These are phyloP conservation scores for Cottus gobio DNA, from an alignment of 2,113 vertebrate species.

Conservation along the genomic window DNA sequence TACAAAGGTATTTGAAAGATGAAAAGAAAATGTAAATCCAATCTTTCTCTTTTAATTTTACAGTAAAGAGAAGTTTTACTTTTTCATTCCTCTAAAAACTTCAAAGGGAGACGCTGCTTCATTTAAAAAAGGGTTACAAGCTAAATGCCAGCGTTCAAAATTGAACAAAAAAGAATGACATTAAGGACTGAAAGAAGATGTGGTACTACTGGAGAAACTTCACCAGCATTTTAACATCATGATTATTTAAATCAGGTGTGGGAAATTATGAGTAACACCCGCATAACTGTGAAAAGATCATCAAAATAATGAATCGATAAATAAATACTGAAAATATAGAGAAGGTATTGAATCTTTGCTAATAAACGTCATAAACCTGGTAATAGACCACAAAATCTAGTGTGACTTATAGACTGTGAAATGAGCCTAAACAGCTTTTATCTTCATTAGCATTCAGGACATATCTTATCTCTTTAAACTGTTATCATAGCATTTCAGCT, in stretches of 20 bases:
- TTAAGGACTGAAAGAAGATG: neutral
- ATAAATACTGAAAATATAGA: neutral
- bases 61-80: neutral
- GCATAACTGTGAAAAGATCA: conserved; percentile 56
- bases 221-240: conserved; percentile 5
- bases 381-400: conserved; percentile 71
- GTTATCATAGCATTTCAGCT: conserved; percentile 81
- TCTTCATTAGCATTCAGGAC: conserved; percentile 75
- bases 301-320: conserved; percentile 67
- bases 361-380: conserved; percentile 69
- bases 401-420: conserved; percentile 76
- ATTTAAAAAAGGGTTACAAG: conserved; percentile 6
- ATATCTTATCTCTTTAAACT: conserved; percentile 68
- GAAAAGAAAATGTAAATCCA: neutral
- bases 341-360: conserved; percentile 50
- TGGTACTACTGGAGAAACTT: neutral
- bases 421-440: conserved; percentile 66
- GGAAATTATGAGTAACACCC: conserved; percentile 20
- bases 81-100: neutral
- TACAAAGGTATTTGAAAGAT: neutral
- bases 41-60: conserved; percentile 2
- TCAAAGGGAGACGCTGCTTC: neutral
- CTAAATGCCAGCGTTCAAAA: conserved; percentile 1
- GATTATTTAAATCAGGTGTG: neutral
- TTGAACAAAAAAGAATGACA: neutral